Conservation (phyloP, 1,140 invertebrate genomes). For the Orius laevigatus region DNA sequence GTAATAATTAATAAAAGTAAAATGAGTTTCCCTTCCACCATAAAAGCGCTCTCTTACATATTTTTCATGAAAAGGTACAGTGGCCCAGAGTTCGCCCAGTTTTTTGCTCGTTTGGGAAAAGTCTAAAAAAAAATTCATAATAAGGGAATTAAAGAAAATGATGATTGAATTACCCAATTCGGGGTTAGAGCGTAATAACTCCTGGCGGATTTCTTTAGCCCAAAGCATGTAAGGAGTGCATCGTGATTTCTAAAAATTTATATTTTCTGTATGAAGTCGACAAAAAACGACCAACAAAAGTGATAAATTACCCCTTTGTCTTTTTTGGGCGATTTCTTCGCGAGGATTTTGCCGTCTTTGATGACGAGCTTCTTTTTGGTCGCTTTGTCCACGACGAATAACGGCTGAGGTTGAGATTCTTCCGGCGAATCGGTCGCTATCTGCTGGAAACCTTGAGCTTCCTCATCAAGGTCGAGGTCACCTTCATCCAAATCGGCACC, state of each 20-base stretch:
- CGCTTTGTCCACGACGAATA: conserved; percentile 63
- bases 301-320: conserved; percentile 47
- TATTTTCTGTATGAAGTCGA: no score
- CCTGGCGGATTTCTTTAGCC: conserved; percentile 63
- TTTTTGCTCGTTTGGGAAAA: conserved; percentile 62
- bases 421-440: conserved; percentile 17
- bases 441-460: conserved; percentile 17
- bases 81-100: conserved; percentile 70
- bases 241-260: conserved; percentile 43
- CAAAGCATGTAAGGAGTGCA: conserved; percentile 82
- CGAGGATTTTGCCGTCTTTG: conserved; percentile 53
- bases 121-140: conserved; percentile 33
- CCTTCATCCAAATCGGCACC: conserved; percentile 15
- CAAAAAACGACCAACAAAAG: conserved; percentile 1
- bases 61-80: conserved; percentile 38
- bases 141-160: conserved; percentile 22
- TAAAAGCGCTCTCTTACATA: conserved; percentile 27
- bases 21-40: no score
- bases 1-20: no score
- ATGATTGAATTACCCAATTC: conserved; percentile 42
- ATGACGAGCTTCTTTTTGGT: conserved; percentile 57
- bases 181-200: conserved; percentile 50
- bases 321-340: conserved; percentile 52
- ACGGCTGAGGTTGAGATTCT: conserved; percentile 34
- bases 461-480: conserved; percentile 9